These are phyloP conservation scores for Drosophila lacicola DNA, from an alignment of 2,888 invertebrate genomes.

Conservation along the genomic window DNA sequence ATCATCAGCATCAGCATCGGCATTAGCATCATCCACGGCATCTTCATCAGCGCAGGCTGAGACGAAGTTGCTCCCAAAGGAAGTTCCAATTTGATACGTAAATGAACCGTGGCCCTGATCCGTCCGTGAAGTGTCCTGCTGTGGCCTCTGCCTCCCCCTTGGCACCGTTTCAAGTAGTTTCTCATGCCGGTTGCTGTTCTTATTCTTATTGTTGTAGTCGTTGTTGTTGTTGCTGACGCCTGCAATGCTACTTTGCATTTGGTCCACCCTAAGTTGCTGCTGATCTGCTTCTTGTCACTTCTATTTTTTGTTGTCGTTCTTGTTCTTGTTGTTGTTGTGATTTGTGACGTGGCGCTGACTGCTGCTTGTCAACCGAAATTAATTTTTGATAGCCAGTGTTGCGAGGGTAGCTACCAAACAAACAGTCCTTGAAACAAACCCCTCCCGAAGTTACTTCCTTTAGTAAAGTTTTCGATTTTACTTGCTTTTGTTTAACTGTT, in stretches of 20 bases:
- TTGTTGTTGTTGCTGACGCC: slow-evolving; percentile 1
- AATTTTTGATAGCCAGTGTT: slow-evolving; percentile 41
- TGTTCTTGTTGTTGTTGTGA: slow-evolving; percentile 29
- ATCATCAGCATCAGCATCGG: slow-evolving; percentile 25
- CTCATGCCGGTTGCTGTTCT: slow-evolving; percentile 13
- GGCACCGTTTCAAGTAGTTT: slow-evolving; percentile 41
- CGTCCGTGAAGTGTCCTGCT: slow-evolving; percentile 57
- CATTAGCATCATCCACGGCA: slow-evolving; percentile 28
- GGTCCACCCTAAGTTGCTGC: slow-evolving; percentile 22
- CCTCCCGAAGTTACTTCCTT: too few relatives aligned
- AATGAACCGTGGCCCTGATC: slow-evolving; percentile 79
- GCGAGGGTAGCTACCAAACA: slow-evolving; percentile 51
- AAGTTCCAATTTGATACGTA: slow-evolving; percentile 82
- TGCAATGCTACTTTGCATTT: slow-evolving; percentile 36
- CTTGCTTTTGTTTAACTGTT: too few relatives aligned
- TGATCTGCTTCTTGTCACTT: slow-evolving; percentile 13
- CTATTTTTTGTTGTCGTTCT: slow-evolving; percentile 1
- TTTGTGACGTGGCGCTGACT: slow-evolving; percentile 68
- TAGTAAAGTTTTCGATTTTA: too few relatives aligned
- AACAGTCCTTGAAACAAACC: neutral
- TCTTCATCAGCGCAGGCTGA: slow-evolving; percentile 19
- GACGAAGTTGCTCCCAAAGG: slow-evolving; percentile 68
- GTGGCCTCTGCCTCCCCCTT: slow-evolving; percentile 16
- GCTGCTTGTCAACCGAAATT: slow-evolving; percentile 73
- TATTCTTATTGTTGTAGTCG: neutral